Evolutionary conservation across 1,140 invertebrate genomes (phyloP), one percentile per base, ranked within the genome.

Genomic region (Conus betulinus): DNA sequence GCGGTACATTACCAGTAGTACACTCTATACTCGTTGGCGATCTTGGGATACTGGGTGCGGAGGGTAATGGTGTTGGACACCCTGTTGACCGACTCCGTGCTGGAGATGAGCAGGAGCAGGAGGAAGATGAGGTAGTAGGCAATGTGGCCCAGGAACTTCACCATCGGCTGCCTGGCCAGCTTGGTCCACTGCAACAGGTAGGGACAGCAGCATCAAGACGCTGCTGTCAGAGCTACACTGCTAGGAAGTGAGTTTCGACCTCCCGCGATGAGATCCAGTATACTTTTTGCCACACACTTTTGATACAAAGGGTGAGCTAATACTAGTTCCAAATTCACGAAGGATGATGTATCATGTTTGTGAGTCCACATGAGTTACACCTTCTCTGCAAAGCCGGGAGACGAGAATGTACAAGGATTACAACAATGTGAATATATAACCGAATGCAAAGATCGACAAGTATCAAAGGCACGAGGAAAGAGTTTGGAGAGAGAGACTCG

Each of bases 91-190:
- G 90, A 87, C 76, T 94, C 91, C 0, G 90, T 87, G 11, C 92
- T 93, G 13, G 91, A 93, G 0, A 93, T 90, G 87, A 97, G 96
- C 57, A 97, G 95, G 63, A 97, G 93, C 0, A 96, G 90, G 1
- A 97, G 95, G 92, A 97, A 97, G 23, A 97, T 91, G 10, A 96
- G 79, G 89, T 97, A 97, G 51, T 96, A 96, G 2, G 96, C 94
- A 3, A 96, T 94, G 76, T 96, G 96, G 53, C 91, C 90, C 25
- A 94, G 88, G 84, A 95, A 95, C 90, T 95, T 95, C 13, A 95
- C 93, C 87, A 93, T 93, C 39, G 95, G 95, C 71, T 92, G 92
- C 23, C 74, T 89, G 67, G 94, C 88, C 53, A 94, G 84, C 60
- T 89, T 89, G 5, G 91, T 87, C 60, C 90, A 74, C 94, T 94